Conservation (phyloP, 2,888 invertebrate species). For the Pegoplata infirma region DNA sequence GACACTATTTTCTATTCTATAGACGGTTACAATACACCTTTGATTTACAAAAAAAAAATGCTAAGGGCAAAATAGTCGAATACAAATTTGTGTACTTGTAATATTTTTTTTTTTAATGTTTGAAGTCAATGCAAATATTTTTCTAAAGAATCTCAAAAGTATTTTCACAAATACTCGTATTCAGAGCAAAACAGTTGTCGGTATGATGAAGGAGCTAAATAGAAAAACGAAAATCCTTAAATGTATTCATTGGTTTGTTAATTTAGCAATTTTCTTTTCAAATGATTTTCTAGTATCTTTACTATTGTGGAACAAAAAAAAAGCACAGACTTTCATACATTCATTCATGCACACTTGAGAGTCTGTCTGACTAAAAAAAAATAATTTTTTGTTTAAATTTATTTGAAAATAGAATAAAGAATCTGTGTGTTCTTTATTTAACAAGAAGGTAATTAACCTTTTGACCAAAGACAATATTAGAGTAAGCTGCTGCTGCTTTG, state of each 20-base stretch:
- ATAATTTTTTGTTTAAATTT: not conserved
- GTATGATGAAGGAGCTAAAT: not conserved
- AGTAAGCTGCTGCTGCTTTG: not conserved
- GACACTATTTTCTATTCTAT: too few species aligned
- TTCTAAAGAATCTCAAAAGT: not conserved
- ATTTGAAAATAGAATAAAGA: not conserved
- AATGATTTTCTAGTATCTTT: not conserved
- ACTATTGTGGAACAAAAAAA: not conserved
- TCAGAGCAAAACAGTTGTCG: too few species aligned
- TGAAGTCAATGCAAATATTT: constrained; percentile 29
- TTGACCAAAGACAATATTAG: not conserved
- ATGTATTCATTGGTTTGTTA: constrained; percentile 18
- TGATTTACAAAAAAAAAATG: not conserved
- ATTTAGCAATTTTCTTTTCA: not conserved
- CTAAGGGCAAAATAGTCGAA: not conserved
- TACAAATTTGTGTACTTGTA: not conserved
- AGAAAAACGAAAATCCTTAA: constrained; percentile 14
- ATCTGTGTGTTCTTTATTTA: not conserved
- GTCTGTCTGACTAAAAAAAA: not conserved
- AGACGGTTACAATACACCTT: not conserved
- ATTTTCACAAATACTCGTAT: not conserved
- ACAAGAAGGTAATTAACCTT: not conserved
- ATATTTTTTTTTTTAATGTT: not conserved
- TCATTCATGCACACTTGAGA: not conserved
- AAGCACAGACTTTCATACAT: not conserved